These are phyloP conservation scores for Okapia johnstoni DNA, from an alignment of 2,113 vertebrate species.

Conservation along the genomic window DNA sequence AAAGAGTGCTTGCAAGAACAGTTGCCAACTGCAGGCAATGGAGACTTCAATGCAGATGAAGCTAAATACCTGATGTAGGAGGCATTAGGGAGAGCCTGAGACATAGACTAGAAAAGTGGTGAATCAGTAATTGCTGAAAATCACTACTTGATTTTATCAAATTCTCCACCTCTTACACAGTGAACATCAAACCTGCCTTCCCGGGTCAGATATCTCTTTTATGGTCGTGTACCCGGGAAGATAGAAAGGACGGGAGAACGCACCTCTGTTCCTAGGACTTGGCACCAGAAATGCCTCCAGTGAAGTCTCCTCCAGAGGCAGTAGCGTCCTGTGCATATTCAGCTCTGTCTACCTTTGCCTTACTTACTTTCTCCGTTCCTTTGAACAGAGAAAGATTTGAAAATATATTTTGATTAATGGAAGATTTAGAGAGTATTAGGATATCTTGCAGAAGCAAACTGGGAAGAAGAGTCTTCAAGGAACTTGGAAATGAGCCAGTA, in stretches of 20 bases:
- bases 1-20: not conserved
- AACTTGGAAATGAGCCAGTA: not conserved
- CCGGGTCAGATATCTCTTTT: not conserved
- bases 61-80: not conserved
- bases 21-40: not conserved
- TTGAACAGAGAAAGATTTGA: not conserved
- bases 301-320: not conserved
- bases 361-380: not conserved
- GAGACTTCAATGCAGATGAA: not conserved
- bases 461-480: not conserved
- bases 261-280: not conserved
- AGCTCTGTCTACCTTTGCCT: not conserved
- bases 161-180: not conserved
- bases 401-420: not conserved
- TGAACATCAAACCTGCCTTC: not conserved
- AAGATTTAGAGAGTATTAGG: not conserved
- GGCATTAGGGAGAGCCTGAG: not conserved
- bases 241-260: not conserved
- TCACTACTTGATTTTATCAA: not conserved
- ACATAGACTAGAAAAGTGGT: constrained; percentile 1
- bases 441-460: not conserved
- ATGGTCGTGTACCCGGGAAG: not conserved
- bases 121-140: constrained; percentile 23
- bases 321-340: not conserved
- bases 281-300: not conserved